Evolutionary conservation across 2,113 vertebrate species (phyloP), one percentile per base, ranked within the genome.

Genomic region (Heterotis niloticus): DNA sequence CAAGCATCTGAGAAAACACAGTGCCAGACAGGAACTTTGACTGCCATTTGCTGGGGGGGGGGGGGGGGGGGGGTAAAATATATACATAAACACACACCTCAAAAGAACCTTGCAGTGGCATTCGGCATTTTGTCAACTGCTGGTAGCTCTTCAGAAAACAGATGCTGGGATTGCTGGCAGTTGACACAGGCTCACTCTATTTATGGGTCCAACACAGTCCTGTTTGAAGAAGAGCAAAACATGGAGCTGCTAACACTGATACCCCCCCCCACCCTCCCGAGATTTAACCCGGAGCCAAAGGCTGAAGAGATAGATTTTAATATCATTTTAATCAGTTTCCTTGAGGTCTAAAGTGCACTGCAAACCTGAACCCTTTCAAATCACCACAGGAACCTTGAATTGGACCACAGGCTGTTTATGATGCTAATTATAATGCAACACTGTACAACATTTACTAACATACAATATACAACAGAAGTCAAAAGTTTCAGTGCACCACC

Each of bases 81-180:
- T 10, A 59, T 59, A 24, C 20, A 66, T 76, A 44, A 71, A 74
- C 9, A 28, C 57, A 70, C 29, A 76, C 65, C 57, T 4, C 51
- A 57, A 60, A 79, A 80, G 66, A 59, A 67, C 75, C 29, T 77
- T 75, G n/a, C 57, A 65, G 54, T 81, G 14, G 59, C 18, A 77
- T 80, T 23, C 52, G 66, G 62, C 64, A 26, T 65, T 73, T 44
- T 73, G 79, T 83, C 82, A 85, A 81, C 78, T 83, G 64, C 73
- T 79, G 73, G 68, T 70, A 70, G 62, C 67, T 69, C 75, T 81
- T 81, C 77, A 70, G 76, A 80, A 80, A 82, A 80, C 84, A 81
- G 80, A 76, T 82, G 81, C 77, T 81, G 65, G 81, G 66, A 79
- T 79, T n/a, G 74, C 77, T 80, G 79, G 66, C 67, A 80, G 62